Conservation (phyloP, 2,888 invertebrate genomes). For the Drosophila eohydei region DNA sequence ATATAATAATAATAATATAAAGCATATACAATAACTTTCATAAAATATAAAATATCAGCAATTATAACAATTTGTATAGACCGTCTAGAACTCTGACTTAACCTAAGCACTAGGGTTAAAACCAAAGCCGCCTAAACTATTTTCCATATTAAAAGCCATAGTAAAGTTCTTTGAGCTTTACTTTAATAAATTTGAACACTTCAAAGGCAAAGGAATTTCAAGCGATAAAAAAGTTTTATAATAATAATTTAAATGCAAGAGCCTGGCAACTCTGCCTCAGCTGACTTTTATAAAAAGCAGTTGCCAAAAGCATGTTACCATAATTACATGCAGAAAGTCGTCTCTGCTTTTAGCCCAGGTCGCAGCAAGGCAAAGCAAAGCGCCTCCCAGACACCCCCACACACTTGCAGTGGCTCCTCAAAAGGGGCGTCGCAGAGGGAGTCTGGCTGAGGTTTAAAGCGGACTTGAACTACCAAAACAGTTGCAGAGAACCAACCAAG, state of each 20-base stretch:
- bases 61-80: no score
- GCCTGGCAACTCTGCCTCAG: conserved; percentile 51
- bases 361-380: conserved; percentile 1
- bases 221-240: neutral
- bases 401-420: conserved; percentile 46
- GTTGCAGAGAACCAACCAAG: conserved; percentile 54
- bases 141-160: no score
- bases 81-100: no score
- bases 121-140: no score
- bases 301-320: conserved; percentile 81
- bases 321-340: conserved; percentile 81
- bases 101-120: no score
- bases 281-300: conserved; percentile 43
- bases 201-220: neutral
- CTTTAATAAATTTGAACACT: no score
- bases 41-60: no score
- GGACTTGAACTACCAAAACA: conserved; percentile 74
- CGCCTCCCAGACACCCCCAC: conserved; percentile 18
- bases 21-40: no score
- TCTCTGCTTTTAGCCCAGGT: conserved; percentile 60
- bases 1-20: no score
- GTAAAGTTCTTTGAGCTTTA: no score
- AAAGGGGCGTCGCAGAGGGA: conserved; percentile 65
- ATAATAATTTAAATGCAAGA: neutral
- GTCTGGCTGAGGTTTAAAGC: neutral